These are phyloP conservation scores for Pollenia amentaria DNA, from an alignment of 2,888 invertebrate genomes.

Conservation along the genomic window DNA sequence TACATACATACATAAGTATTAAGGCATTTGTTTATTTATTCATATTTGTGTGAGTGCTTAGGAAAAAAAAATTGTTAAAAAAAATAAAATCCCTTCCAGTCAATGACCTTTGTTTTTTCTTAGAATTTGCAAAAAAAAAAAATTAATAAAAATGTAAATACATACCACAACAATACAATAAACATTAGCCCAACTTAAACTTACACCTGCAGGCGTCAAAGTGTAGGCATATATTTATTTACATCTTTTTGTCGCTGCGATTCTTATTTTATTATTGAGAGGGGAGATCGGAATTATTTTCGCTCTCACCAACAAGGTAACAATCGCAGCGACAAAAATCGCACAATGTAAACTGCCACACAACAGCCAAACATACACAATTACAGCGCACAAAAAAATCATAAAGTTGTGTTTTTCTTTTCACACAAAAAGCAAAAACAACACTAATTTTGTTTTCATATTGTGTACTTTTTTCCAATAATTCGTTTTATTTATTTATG, in stretches of 20 bases:
- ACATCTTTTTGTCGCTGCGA: neutral
- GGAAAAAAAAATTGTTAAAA: neutral
- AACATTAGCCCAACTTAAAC: conserved; percentile 48
- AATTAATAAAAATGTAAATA: conserved; percentile 28
- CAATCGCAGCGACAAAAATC: too few relatives aligned
- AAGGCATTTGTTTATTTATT: neutral
- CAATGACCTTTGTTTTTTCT: conserved; percentile 52
- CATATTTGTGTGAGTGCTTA: neutral
- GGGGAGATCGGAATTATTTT: too few relatives aligned
- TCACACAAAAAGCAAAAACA: neutral
- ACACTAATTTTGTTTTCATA: neutral
- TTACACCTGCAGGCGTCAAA: conserved; percentile 51
- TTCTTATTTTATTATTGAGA: too few relatives aligned
- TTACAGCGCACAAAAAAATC: neutral
- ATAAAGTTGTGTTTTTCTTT: conserved; percentile 32
- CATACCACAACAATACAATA: conserved; percentile 22
- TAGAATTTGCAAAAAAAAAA: conserved; percentile 26
- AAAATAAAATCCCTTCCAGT: conserved; percentile 16
- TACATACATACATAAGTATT: too few relatives aligned
- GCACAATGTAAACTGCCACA: too few relatives aligned
- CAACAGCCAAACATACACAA: conserved; percentile 14
- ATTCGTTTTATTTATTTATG: conserved; percentile 32
- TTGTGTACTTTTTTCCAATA: neutral
- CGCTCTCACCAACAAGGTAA: too few relatives aligned
- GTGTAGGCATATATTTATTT: neutral